Conservation (phyloP, 2,797 vertebrate species). For the Micropoecilia bifurca region DNA sequence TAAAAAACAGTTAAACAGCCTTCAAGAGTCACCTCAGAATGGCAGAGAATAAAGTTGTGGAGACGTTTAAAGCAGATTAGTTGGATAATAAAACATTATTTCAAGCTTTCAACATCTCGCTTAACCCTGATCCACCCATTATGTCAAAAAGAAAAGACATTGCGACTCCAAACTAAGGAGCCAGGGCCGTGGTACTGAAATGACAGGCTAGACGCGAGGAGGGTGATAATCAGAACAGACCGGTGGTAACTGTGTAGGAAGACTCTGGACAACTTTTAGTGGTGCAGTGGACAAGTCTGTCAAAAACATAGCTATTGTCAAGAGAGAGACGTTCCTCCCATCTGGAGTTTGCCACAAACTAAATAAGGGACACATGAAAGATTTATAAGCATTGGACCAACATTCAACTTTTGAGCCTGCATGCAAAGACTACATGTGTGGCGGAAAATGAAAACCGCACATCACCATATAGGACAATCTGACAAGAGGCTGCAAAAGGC, state of each 20-base stretch:
- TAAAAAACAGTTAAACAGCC: neutral
- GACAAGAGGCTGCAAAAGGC: neutral
- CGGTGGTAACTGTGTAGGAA: neutral
- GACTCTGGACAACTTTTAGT: neutral
- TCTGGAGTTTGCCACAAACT: neutral
- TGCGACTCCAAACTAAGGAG: neutral
- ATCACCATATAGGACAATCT: neutral
- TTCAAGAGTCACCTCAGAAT: neutral
- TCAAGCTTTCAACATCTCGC: neutral
- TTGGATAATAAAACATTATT: neutral
- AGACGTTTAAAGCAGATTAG: neutral
- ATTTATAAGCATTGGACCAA: neutral
- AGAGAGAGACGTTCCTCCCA: neutral
- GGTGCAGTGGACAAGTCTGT: neutral
- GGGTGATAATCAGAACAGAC: neutral
- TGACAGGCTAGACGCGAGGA: neutral
- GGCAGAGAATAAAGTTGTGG: neutral
- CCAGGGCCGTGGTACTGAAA: neutral
- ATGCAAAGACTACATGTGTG: neutral
- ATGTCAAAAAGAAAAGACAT: neutral
- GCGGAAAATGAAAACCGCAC: neutral
- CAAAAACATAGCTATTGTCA: neutral
- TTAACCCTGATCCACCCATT: neutral
- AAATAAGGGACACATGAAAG: neutral
- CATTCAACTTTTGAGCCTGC: neutral